These are phyloP conservation scores for Dolichotis patagonum DNA, from an alignment of 2,113 vertebrate species.

Conservation along the genomic window DNA sequence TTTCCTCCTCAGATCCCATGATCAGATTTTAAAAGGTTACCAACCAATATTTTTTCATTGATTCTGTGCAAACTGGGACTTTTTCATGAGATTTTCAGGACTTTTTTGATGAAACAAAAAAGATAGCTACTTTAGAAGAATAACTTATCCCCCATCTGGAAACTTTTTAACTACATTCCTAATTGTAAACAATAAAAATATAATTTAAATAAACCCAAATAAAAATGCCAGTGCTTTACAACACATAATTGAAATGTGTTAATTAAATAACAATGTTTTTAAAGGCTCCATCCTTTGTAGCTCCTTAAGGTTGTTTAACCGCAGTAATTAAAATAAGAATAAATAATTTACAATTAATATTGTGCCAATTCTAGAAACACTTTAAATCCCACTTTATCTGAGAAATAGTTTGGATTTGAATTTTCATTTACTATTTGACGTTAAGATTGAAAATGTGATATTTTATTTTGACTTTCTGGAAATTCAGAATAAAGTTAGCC, in stretches of 20 bases:
- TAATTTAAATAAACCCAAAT: not conserved
- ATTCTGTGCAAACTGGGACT: constrained; percentile 70
- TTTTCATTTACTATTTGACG: not conserved
- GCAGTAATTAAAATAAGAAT: constrained; percentile 30
- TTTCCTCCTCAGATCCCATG: not conserved
- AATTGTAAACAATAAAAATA: not conserved
- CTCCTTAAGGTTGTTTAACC: constrained; percentile 3
- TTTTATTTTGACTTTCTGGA: constrained; percentile 45
- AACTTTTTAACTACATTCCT: not conserved
- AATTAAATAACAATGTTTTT: constrained; percentile 14
- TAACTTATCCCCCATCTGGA: not conserved
- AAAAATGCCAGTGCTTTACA: not conserved
- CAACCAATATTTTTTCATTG: constrained; percentile 74
- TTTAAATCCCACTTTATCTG: not conserved
- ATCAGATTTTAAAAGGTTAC: constrained; percentile 67
- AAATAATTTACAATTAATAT: constrained; percentile 40
- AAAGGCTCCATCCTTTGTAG: not conserved
- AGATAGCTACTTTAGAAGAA: not conserved
- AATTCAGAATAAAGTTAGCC: not conserved
- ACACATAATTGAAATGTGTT: constrained; percentile 24
- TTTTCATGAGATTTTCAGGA: constrained; percentile 67
- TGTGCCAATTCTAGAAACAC: not conserved
- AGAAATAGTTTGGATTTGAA: constrained; percentile 38
- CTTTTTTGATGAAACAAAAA: constrained; percentile 13
- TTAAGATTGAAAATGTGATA: not conserved